Evolutionary conservation across 2,113 vertebrate species (phyloP).

Genomic region (Leptodactylus fuscus): DNA sequence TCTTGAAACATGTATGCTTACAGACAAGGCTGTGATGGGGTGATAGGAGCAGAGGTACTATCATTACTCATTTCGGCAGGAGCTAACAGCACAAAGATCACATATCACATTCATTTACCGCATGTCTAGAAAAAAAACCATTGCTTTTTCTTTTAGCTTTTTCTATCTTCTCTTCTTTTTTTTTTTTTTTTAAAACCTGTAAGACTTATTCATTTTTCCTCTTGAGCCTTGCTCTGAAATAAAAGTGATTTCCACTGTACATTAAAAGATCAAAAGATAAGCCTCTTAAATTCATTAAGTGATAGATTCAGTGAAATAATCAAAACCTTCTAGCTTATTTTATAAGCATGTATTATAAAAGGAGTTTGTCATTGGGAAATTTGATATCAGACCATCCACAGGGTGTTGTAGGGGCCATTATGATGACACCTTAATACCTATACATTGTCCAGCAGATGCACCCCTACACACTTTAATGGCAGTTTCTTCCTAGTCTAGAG

Average conservation of each 20-base stretch:
- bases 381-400: too few species aligned
- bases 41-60: not conserved
- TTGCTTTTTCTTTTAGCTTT: conserved; percentile 5
- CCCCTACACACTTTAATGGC: too few species aligned
- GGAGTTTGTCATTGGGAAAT: too few species aligned
- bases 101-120: conserved; percentile 26
- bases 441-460: too few species aligned
- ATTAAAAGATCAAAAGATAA: not conserved
- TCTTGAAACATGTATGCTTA: not conserved
- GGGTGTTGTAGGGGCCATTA: too few species aligned
- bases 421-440: too few species aligned
- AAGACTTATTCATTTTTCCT: not conserved
- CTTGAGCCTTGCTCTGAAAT: not conserved
- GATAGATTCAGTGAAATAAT: too few species aligned
- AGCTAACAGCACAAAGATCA: conserved; percentile 40
- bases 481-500: too few species aligned
- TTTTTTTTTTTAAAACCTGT: too few species aligned
- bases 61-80: conserved; percentile 51
- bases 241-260: too few species aligned
- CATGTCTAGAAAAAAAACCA: not conserved
- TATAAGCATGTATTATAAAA: not conserved
- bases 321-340: not conserved
- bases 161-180: not conserved
- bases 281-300: not conserved
- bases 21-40: conserved; percentile 12